A percentile compares a stretch with the other conserved stretches of the same genome.
Evolutionary conservation across 2,797 vertebrate species (phyloP).

Genomic region (Parauchenoglanis ngamensis): DNA sequence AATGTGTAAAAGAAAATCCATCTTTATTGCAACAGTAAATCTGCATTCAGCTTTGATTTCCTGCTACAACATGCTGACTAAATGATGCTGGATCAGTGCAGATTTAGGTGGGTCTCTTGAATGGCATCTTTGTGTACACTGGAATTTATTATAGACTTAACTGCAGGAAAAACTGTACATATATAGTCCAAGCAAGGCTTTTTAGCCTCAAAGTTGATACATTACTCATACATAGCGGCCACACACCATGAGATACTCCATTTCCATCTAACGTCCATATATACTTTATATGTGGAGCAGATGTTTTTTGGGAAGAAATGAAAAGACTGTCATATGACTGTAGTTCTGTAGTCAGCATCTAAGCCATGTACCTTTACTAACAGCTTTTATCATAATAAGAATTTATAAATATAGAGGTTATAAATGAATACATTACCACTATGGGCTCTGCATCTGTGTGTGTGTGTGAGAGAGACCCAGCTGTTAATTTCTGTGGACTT

Average conservation of each 20-base stretch:
- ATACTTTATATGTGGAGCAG: background rate
- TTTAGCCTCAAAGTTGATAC: background rate
- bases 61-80: conserved; percentile 14
- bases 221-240: background rate
- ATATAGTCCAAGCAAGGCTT: background rate
- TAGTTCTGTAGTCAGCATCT: background rate
- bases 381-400: background rate
- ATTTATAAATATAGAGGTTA: background rate
- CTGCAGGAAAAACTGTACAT: background rate
- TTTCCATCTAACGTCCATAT: conserved; percentile 15
- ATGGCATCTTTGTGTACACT: conserved; percentile 4
- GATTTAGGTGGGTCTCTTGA: background rate
- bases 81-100: background rate
- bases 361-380: background rate
- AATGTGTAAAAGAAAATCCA: background rate
- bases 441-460: background rate
- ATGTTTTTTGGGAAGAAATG: background rate
- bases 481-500: background rate
- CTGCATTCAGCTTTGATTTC: background rate
- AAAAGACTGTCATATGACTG: conserved; percentile 14
- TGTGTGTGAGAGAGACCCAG: background rate
- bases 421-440: background rate
- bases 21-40: background rate
- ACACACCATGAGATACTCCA: background rate
- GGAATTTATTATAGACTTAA: conserved; percentile 4